Evolutionary conservation across 2,888 invertebrate species (phyloP), one percentile per base, ranked within the genome.

Genomic region (Agrenia bidenticulata): DNA sequence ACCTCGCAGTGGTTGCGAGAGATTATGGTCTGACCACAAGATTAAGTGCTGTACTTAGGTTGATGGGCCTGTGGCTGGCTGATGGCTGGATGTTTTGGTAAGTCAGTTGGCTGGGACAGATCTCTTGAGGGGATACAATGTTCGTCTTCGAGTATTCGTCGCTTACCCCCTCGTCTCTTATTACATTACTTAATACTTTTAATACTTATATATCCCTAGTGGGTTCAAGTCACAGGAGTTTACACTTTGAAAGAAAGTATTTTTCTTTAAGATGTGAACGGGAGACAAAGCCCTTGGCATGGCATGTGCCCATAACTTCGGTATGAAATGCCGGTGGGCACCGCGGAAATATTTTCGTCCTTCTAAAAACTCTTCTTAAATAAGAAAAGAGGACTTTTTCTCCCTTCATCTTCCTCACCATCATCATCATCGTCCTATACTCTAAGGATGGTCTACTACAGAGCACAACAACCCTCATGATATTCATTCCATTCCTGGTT

Each of bases 301-400:
- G 71, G 71, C 71, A 71, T 69, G 68, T 68, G 71, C 71, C 68
- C 55, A 32, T 51, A 21, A 24, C 51, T 51, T 15, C 15, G 51
- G 19, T 15, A 23, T 32, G 21, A 32, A 63, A 63, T 60, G 71
- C 70, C 70, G 54, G 55, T 63, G 64, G 70, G 67, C 65, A 70
- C 68, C 70, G 70, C 70, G 67, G 64, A 66, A 66, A 70, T 65
- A 70, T 50, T 63, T 51, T 42, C 51, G 59, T 51, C 54, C 61
- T 53, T 41, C 27, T 32, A 32, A 19, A 19, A 24, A 11, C 32
- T 32, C 11, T 21, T 37, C 51, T 32, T 21, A 17, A 51, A 32
- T 7, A 32, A 32, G 32, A 32, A 32, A 32, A 32, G n/a, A n/a
- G 32, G 32, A 32, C 32, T 32, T 32, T 32, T 32, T 32, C 32